Percentiles rank a stretch among this genome's conserved stretches.
These are phyloP conservation scores for Hypselothyrea guttata DNA, from an alignment of 2,888 invertebrate species.

Conservation along the genomic window DNA sequence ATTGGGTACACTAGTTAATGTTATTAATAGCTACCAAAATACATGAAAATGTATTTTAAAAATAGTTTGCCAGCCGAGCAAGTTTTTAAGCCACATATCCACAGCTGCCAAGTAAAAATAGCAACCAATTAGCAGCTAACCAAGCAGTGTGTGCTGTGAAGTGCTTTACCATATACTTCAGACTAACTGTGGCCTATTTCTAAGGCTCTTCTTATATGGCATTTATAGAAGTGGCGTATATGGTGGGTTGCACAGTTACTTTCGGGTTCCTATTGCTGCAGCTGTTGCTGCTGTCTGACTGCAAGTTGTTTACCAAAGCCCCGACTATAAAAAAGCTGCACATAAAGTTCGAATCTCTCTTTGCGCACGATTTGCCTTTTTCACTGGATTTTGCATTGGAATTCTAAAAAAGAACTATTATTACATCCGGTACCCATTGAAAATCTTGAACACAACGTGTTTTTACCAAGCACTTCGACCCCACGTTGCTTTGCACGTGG, in stretches of 20 bases:
- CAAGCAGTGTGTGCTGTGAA: background rate
- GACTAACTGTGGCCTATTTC: conserved; percentile 2
- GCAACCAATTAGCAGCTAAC: conserved; percentile 32
- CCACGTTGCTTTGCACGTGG: too few species aligned
- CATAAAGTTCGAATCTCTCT: conserved; percentile 1
- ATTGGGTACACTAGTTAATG: too few species aligned
- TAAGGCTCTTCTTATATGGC: conserved; percentile 14
- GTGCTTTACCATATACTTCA: too few species aligned
- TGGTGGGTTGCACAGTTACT: too few species aligned
- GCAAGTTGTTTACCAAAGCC: conserved; percentile 7
- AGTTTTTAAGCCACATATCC: background rate
- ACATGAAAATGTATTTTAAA: too few species aligned
- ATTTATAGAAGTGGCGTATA: background rate
- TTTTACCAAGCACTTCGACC: too few species aligned
- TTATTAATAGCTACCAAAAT: too few species aligned
- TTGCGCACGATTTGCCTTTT: conserved; percentile 1
- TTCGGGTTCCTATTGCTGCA: background rate
- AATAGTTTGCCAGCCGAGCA: background rate
- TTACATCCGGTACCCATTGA: too few species aligned
- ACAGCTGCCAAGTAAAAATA: conserved; percentile 2
- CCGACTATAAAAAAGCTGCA: conserved; percentile 9
- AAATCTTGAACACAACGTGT: too few species aligned
- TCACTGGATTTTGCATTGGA: too few species aligned
- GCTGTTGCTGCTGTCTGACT: conserved; percentile 4
- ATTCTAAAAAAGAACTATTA: too few species aligned